These are phyloP conservation scores for Eretmochelys imbricata DNA, from an alignment of 2,113 vertebrate genomes.

Conservation along the genomic window DNA sequence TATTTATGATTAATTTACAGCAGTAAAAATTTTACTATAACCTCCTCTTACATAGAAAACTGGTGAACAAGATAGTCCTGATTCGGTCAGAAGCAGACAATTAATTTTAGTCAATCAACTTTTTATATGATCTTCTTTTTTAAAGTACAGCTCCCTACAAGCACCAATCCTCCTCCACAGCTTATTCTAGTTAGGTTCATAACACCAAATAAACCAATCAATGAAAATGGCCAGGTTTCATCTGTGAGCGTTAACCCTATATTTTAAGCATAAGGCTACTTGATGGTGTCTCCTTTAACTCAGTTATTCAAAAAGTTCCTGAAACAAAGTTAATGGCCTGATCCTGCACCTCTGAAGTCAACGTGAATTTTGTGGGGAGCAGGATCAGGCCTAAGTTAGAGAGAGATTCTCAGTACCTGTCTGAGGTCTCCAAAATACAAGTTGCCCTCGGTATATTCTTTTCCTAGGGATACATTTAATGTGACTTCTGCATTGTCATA, in stretches of 20 bases:
- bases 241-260: not conserved
- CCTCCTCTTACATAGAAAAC: not conserved
- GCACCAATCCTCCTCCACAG: not conserved
- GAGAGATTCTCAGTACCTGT: conserved; percentile 79
- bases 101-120: not conserved
- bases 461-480: conserved; percentile 91
- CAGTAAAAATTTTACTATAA: not conserved
- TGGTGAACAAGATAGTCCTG: not conserved
- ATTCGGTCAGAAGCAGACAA: not conserved
- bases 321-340: not conserved
- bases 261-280: not conserved
- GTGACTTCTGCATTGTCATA: conserved; percentile 97
- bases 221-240: not conserved
- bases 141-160: not conserved
- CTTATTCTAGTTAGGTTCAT: not conserved
- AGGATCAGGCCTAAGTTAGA: not conserved
- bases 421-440: conserved; percentile 93
- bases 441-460: conserved; percentile 90
- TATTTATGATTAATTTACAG: not conserved
- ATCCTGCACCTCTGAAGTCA: fast-evolving
- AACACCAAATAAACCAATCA: not conserved
- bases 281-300: not conserved
- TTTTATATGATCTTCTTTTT: not conserved
- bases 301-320: not conserved
- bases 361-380: not conserved